These are phyloP conservation scores for Oxycera nigricornis DNA, from an alignment of 2,888 invertebrate genomes.

Conservation along the genomic window DNA sequence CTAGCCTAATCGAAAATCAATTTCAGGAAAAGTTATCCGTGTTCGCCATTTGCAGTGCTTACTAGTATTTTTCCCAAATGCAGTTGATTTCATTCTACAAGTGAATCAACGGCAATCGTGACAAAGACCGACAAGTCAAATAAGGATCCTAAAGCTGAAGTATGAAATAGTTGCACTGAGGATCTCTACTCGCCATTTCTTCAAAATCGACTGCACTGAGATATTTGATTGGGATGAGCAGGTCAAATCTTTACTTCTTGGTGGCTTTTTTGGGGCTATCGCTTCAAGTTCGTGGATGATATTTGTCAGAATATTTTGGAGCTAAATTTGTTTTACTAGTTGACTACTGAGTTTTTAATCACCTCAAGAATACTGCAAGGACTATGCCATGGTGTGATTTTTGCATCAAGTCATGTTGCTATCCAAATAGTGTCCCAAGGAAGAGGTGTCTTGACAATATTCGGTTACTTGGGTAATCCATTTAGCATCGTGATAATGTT, in stretches of 20 bases:
- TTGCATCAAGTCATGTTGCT: constrained; percentile 74
- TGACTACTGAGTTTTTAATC: constrained; percentile 66
- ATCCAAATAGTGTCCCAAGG: constrained; percentile 74
- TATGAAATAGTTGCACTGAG: constrained; percentile 53
- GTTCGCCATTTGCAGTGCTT: constrained; percentile 67
- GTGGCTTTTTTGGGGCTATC: constrained; percentile 74
- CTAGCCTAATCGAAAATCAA: too few relatives aligned
- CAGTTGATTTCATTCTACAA: constrained; percentile 67
- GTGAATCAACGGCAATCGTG: constrained; percentile 72
- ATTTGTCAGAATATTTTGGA: constrained; percentile 75
- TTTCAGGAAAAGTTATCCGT: constrained; percentile 59
- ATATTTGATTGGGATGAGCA: constrained; percentile 67
- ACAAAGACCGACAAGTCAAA: constrained; percentile 67
- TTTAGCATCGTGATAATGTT: constrained; percentile 80
- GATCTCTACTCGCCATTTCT: not conserved
- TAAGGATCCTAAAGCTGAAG: constrained; percentile 60
- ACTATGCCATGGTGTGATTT: constrained; percentile 71
- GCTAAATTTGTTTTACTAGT: constrained; percentile 69
- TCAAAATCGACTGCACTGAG: constrained; percentile 57
- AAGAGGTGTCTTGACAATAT: constrained; percentile 72
- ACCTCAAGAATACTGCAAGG: constrained; percentile 72
- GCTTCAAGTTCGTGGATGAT: constrained; percentile 71
- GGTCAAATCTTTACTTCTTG: constrained; percentile 67
- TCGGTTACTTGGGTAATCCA: constrained; percentile 75
- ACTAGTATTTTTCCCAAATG: constrained; percentile 66